Evolutionary conservation across 2,888 invertebrate genomes (phyloP), one percentile per base, ranked within the genome.

Genomic region (Acronicta psi): DNA sequence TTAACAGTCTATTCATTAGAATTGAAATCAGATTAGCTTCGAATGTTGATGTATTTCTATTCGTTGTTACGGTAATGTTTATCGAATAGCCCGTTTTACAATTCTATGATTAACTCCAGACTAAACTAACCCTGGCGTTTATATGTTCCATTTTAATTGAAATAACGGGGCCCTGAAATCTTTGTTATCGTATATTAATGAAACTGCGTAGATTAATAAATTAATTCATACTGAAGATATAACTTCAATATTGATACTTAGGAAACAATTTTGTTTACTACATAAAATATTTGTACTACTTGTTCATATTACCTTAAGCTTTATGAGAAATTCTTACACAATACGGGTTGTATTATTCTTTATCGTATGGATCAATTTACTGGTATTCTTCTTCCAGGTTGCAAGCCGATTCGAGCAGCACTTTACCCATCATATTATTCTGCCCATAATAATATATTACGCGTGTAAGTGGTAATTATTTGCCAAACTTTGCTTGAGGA

Each of bases 341-440:
- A 29, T 31, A 61, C 31, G 29, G 20, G n/a, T 16, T 18, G 37
- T 45, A 56, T 59, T 57, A 44, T 67, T 74, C 47, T 52, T 54
- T 45, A 67, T 69, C 69, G 50, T 75, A 49, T 56, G 36, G n/a
- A 36, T 64, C 56, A 61, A 66, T 77, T 68, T 61, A 36, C 44
- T 49, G 55, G 52, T 51, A 66, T 56, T 43, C 50, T 44, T 59
- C 43, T 54, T 54, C 53, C 52, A 69, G 62, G 73, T 73, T 70
- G 68, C 69, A 75, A 58, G 61, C 45, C 40, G 46, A 63, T 72
- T 73, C 66, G 69, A 31, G 57, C 60, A 59, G 58, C 34, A 25
- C 44, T 59, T 42, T 46, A 59, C n/a, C 40, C 43, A 23, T 36
- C 51, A 43, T 58, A 43, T 58, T 58, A 43, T 58, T 69, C 3